These are phyloP conservation scores for Cephus sareptanus DNA, from an alignment of 2,888 invertebrate species.

Conservation along the genomic window DNA sequence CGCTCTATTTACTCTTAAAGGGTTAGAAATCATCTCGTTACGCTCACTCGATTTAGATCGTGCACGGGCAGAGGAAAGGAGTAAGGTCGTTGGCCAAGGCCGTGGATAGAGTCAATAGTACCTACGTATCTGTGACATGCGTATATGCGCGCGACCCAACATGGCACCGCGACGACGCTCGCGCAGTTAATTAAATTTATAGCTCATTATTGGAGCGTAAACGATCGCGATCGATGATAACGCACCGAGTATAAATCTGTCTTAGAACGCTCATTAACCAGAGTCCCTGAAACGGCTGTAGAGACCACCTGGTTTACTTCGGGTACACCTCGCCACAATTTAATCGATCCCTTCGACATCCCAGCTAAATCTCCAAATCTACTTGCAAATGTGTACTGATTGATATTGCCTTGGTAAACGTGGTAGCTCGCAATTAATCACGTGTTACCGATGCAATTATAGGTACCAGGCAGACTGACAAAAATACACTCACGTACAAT, in stretches of 20 bases:
- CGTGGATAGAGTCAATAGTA: conserved; percentile 20
- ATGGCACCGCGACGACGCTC: not conserved
- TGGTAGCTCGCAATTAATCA: not conserved
- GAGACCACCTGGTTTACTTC: not conserved
- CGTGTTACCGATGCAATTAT: not conserved
- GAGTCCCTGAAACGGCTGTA: not conserved
- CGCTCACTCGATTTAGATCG: not conserved
- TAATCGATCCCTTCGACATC: conserved; percentile 10
- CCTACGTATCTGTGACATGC: not conserved
- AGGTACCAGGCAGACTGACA: not conserved
- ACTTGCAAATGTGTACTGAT: not conserved
- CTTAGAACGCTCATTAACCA: conserved; percentile 28
- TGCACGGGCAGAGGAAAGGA: conserved; percentile 38
- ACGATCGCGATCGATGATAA: conserved; percentile 52
- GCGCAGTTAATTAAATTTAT: conserved; percentile 55
- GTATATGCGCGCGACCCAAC: not conserved
- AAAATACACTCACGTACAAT: not conserved
- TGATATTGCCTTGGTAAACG: not conserved
- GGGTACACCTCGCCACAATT: not conserved
- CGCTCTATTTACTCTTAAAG: not conserved
- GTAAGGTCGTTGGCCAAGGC: conserved; percentile 46
- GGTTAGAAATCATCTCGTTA: not conserved
- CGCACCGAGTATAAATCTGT: conserved; percentile 41
- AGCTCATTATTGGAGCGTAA: conserved; percentile 48
- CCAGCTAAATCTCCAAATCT: not conserved